phyloP scores from a whole-genome alignment of 1,140 invertebrate genomes.

The Subanguina moxae region DNA sequence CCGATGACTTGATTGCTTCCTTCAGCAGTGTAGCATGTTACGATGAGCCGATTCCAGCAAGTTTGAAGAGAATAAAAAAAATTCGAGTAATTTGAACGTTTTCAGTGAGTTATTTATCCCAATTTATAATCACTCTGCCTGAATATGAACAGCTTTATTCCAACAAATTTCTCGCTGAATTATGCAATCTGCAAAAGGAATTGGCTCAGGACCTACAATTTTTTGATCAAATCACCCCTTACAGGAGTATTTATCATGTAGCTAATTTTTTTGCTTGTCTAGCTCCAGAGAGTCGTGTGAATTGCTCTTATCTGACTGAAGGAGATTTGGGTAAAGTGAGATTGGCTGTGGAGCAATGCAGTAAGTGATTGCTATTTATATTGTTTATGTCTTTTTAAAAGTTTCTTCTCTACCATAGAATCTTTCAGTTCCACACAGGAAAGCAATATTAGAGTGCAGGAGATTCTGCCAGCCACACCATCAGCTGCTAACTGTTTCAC shows the following conservation, averaged over 20 bases:
- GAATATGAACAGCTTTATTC: constrained; percentile 43
- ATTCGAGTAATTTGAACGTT: constrained; percentile 10
- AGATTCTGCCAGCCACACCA: neutral
- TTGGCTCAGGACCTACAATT: constrained; percentile 25
- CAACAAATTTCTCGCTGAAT: constrained; percentile 39
- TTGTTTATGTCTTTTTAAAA: neutral
- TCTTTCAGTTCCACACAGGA: no score
- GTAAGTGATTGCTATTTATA: neutral
- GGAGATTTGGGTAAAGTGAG: constrained; percentile 14
- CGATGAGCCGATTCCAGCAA: constrained; percentile 55
- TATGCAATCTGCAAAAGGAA: constrained; percentile 49
- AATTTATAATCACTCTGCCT: constrained; percentile 49
- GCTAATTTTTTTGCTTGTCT: constrained; percentile 53
- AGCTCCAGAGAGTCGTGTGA: constrained; percentile 42
- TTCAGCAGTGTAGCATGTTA: constrained; percentile 49
- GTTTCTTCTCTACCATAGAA: neutral
- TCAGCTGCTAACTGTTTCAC: neutral
- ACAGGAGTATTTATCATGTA: constrained; percentile 53
- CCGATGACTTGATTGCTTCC: constrained; percentile 53
- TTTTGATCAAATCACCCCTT: constrained; percentile 49
- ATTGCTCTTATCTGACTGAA: constrained; percentile 46
- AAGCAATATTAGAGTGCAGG: neutral
- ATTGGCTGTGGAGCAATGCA: constrained; percentile 8
- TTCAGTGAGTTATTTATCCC: constrained; percentile 57
- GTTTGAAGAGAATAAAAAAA: constrained; percentile 43